These are phyloP conservation scores for Aleiodes sp. DNA, from an alignment of 1,140 invertebrate genomes.

Conservation along the genomic window DNA sequence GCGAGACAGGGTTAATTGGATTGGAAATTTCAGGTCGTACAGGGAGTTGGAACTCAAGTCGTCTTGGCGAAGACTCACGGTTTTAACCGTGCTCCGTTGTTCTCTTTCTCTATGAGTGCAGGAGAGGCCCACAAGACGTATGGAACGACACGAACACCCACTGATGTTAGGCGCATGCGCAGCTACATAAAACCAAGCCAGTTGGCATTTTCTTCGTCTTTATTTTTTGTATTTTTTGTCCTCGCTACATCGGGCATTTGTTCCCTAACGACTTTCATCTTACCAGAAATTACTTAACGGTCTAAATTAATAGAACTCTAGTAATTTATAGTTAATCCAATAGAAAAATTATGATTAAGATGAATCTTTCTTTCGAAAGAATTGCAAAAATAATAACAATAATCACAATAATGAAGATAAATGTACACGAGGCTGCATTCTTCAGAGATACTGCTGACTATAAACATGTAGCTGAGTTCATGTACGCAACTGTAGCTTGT, in stretches of 20 bases:
- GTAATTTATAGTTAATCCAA: not conserved
- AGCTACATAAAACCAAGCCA: too few species aligned
- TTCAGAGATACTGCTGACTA: too few species aligned
- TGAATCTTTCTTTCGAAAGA: not conserved
- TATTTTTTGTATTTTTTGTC: not conserved
- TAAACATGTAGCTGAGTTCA: too few species aligned
- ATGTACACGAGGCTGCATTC: too few species aligned
- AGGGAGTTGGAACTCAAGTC: constrained; percentile 5
- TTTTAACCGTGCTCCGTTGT: constrained; percentile 36
- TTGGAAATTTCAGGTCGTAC: constrained; percentile 42
- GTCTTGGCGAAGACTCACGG: constrained; percentile 5
- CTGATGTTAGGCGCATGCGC: not conserved
- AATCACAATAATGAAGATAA: too few species aligned
- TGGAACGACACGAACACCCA: not conserved
- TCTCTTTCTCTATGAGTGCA: constrained; percentile 40
- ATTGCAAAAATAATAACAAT: too few species aligned
- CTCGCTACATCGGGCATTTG: not conserved
- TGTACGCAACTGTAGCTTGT: too few species aligned
- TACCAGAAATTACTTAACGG: not conserved
- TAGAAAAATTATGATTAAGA: not conserved
- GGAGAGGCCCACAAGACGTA: not conserved
- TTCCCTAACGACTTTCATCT: not conserved
- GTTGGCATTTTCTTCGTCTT: not conserved
- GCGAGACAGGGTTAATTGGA: constrained; percentile 40
- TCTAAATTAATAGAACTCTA: not conserved